Evolutionary conservation across 2,113 vertebrate species (phyloP).

Genomic region (Sprattus sprattus): DNA sequence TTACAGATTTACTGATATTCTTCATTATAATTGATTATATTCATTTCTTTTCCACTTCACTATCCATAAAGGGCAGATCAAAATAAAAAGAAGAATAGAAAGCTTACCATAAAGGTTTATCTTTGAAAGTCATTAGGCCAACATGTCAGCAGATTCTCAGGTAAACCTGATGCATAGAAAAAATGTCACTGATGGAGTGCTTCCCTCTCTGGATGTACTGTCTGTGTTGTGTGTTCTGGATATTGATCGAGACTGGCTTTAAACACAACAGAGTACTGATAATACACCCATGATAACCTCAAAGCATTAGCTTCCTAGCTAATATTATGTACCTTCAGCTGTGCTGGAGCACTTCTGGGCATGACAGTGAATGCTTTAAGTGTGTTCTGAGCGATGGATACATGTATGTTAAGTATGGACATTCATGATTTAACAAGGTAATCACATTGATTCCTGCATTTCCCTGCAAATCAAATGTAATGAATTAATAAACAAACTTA

Average conservation of each 20-base stretch:
- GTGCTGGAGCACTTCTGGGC: not conserved
- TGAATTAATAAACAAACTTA: conserved; percentile 74
- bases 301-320: not conserved
- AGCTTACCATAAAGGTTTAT: conserved; percentile 29
- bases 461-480: conserved; percentile 63
- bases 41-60: conserved; percentile 62
- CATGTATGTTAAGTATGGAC: conserved; percentile 27
- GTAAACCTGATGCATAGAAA: conserved; percentile 77
- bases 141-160: conserved; percentile 67
- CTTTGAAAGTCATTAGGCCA: conserved; percentile 41
- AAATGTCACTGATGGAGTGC: conserved; percentile 60
- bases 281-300: not conserved
- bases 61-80: conserved; percentile 65
- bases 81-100: conserved; percentile 49
- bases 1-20: conserved; percentile 62
- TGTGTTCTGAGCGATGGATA: conserved; percentile 4
- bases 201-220: conserved; percentile 51
- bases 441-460: conserved; percentile 4
- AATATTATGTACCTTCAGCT: not conserved
- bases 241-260: not conserved
- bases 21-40: conserved; percentile 60
- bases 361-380: not conserved
- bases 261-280: not conserved
- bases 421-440: conserved; percentile 4
- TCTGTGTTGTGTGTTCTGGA: not conserved